Evolutionary conservation across 2,113 vertebrate species (phyloP).

Genomic region (Misgurnus anguillicaudatus): DNA sequence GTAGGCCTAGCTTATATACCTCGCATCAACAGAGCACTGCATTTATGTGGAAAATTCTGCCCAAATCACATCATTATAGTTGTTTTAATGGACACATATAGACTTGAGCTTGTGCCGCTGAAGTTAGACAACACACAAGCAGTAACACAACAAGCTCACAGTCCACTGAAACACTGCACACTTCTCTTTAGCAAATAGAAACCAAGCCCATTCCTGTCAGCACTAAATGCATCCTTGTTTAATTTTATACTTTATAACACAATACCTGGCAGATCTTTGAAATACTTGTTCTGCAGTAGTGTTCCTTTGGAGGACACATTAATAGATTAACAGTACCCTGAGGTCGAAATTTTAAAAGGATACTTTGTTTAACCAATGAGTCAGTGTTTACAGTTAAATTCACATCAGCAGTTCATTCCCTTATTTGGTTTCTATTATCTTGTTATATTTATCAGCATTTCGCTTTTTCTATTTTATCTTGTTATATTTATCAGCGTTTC

Average conservation of each 20-base stretch:
- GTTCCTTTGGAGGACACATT: neutral
- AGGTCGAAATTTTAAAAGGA: neutral
- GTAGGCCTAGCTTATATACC: neutral
- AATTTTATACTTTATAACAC: slow-evolving; percentile 1
- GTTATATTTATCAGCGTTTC: neutral
- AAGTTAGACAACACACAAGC: neutral
- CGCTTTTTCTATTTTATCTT: neutral
- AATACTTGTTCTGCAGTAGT: neutral
- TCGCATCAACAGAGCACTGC: neutral
- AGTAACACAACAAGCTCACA: slow-evolving; percentile 5
- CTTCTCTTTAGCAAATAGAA: neutral
- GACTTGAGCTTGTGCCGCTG: neutral
- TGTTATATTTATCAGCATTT: neutral
- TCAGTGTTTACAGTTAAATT: neutral
- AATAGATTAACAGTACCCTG: neutral
- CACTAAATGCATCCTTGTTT: neutral
- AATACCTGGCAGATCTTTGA: neutral
- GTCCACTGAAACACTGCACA: neutral
- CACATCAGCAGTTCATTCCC: neutral
- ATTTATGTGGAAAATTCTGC: neutral
- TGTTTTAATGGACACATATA: neutral
- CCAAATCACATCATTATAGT: neutral
- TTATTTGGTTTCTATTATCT: slow-evolving; percentile 5
- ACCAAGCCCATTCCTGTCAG: neutral
- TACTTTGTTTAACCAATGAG: neutral